Evolutionary conservation across 2,888 invertebrate genomes (phyloP), one percentile per base, ranked within the genome.

Genomic region (Andrena dorsata): DNA sequence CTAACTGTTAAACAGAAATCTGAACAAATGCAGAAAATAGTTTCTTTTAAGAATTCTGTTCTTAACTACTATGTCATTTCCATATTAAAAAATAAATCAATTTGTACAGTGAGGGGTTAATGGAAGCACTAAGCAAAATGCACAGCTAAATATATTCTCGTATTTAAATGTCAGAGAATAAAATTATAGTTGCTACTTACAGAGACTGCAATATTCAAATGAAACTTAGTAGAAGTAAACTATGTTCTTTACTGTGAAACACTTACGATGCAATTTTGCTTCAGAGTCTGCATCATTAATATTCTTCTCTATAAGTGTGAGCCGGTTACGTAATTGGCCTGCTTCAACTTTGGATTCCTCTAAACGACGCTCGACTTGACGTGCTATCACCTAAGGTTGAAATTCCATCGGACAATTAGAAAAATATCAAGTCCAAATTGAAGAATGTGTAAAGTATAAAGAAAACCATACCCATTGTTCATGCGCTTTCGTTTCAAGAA

Each of bases 401-500:
- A 35, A 68, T 78, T 72, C 32, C 41, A 30, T 78, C n/a, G 5
- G 16, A 68, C 47, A 71, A 68, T 73, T 76, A 70, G 13, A 58
- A n/a, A 47, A 20, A 47, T 60, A 16, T 3, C 6, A 69, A n/a
- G 32, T 68, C 26, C 4, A 7, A 70, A 75, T 13, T 30, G 35
- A 35, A 30, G n/a, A 41, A 2, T 61, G 0, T 7, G 8, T 63
- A 71, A 56, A n/a, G 13, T 1, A 32, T 23, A 47, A 6, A 13
- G 20, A 35, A 32, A 28, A 16, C n/a, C 53, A 49, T 89, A 95
- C 96, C 98, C 97, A 98, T 86, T 97, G 96, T 91, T 97, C 97
- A 94, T 98, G 98, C 20, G 97, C 97, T 86, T 98, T 97, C 90
- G 97, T 96, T 94, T 98, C 98, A 77, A 97, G 95, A 76, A 96